These are phyloP conservation scores for Pipa parva DNA, from an alignment of 2,113 vertebrate species.

Conservation along the genomic window DNA sequence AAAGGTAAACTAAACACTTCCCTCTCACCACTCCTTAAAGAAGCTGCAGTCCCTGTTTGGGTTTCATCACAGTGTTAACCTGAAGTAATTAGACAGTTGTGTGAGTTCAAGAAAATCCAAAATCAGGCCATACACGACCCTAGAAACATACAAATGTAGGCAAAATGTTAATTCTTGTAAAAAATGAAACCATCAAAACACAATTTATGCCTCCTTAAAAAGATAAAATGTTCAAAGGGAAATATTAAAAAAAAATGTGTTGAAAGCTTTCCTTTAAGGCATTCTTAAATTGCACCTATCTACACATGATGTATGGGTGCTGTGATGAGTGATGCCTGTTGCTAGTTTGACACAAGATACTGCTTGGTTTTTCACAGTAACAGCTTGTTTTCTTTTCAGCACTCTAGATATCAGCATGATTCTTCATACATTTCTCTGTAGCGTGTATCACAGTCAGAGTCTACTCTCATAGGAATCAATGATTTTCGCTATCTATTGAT, in stretches of 20 bases:
- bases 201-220: not conserved
- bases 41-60: too few species aligned
- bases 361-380: not conserved
- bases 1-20: too few species aligned
- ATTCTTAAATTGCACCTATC: not conserved
- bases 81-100: too few species aligned
- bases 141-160: too few species aligned
- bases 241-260: not conserved
- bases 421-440: slow-evolving; percentile 25
- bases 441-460: slow-evolving; percentile 21
- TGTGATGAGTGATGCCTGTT: not conserved
- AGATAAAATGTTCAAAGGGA: not conserved
- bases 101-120: too few species aligned
- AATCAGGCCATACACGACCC: too few species aligned
- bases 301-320: not conserved
- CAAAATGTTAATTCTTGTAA: too few species aligned
- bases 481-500: slow-evolving; percentile 38
- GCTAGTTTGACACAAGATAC: not conserved
- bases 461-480: slow-evolving; percentile 30
- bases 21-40: too few species aligned
- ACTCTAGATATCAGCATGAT: not conserved
- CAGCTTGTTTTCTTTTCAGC: slow-evolving; percentile 1
- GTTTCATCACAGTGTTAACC: too few species aligned
- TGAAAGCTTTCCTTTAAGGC: not conserved
- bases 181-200: not conserved